These are phyloP conservation scores for Drosophila mayaguana DNA, from an alignment of 2,888 invertebrate genomes.

Conservation along the genomic window DNA sequence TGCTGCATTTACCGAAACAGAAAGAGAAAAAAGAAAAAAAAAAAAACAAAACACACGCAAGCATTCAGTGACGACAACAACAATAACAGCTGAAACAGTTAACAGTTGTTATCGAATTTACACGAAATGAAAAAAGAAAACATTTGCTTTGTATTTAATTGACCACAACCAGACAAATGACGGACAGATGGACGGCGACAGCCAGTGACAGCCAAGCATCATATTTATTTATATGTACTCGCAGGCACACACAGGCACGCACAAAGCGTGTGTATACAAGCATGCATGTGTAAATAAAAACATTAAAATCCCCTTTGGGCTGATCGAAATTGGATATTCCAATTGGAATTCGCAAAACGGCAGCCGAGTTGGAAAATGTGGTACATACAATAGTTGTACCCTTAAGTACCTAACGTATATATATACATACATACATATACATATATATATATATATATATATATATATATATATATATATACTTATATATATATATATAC, in stretches of 20 bases:
- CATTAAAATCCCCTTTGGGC: conserved; percentile 53
- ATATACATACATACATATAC: conserved; percentile 4
- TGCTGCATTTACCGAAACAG: conserved; percentile 11
- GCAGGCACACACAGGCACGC: background rate
- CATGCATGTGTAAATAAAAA: conserved; percentile 70
- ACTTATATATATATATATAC: conserved; percentile 11
- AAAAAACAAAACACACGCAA: background rate
- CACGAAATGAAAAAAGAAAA: conserved; percentile 40
- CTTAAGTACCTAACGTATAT: conserved; percentile 44
- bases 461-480: background rate
- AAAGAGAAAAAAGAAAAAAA: background rate
- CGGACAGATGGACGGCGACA: conserved; percentile 13
- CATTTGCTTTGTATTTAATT: conserved; percentile 72
- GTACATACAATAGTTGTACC: conserved; percentile 37
- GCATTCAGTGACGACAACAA: background rate
- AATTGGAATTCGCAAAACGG: conserved; percentile 56
- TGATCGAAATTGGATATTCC: conserved; percentile 50
- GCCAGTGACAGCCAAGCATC: conserved; percentile 46
- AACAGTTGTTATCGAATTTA: conserved; percentile 66
- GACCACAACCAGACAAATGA: conserved; percentile 46
- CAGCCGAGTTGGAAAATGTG: conserved; percentile 52
- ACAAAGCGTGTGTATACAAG: conserved; percentile 14
- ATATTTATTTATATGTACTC: conserved; percentile 53
- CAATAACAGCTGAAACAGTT: conserved; percentile 16
- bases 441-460: background rate